Conservation (phyloP, 2,888 invertebrate species). For the Tholera decimalis region DNA sequence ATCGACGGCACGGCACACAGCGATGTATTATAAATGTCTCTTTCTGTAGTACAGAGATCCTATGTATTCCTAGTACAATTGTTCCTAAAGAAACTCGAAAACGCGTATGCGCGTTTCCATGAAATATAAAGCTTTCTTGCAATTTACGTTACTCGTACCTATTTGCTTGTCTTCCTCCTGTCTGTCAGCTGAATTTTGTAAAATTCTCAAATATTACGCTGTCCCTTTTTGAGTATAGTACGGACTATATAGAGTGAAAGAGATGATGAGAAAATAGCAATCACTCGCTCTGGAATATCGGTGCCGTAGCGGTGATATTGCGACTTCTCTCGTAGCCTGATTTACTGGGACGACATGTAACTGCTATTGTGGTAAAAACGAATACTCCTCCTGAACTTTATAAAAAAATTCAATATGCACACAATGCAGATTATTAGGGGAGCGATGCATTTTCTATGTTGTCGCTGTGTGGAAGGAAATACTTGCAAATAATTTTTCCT, state of each 20-base stretch:
- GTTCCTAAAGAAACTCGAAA: slow-evolving; percentile 69
- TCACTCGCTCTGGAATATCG: background rate
- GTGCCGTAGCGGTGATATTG: slow-evolving; percentile 63
- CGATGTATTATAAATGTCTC: background rate
- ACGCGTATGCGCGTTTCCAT: slow-evolving; percentile 63
- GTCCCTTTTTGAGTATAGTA: slow-evolving; percentile 29
- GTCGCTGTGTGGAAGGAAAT: background rate
- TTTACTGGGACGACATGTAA: slow-evolving; percentile 61
- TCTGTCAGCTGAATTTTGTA: slow-evolving; percentile 9
- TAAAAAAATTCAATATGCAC: slow-evolving; percentile 29
- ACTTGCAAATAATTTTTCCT: background rate
- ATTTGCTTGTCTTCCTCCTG: background rate
- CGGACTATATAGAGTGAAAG: slow-evolving; percentile 17
- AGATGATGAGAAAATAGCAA: slow-evolving; percentile 4
- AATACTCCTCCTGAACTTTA: slow-evolving; percentile 24
- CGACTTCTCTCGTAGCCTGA: slow-evolving; percentile 56
- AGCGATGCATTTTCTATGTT: background rate
- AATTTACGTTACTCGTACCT: too few species aligned
- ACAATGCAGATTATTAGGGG: slow-evolving; percentile 10
- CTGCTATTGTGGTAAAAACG: slow-evolving; percentile 18
- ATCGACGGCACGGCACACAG: background rate
- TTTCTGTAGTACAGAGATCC: slow-evolving; percentile 1
- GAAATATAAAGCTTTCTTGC: slow-evolving; percentile 51
- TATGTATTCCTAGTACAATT: slow-evolving; percentile 60
- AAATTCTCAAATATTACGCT: background rate